Base-by-base conservation (phyloP, 92 coral and sea anemone genomes). In the Muricea muricata region DNA sequence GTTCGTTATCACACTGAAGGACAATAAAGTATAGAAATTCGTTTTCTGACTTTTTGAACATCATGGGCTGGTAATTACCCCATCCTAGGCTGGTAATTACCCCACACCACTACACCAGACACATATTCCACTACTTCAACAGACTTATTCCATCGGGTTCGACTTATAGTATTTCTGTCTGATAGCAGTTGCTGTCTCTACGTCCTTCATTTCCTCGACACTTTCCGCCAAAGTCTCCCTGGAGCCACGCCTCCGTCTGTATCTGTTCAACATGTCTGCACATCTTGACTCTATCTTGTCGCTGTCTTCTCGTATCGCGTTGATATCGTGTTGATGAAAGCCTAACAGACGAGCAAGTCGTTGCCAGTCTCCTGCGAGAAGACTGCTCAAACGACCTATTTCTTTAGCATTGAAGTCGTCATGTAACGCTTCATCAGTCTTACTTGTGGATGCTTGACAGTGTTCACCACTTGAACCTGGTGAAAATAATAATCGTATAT, bases 331-430 rank as follows among this genome's bases (percentile, higher is more conserved):
- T 78, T 78, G 71, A 78, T 56, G 71, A 34, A 78, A 78, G 29
- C 83, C 83, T 6, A 78, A 32, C 55, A 78, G 28, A 1, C 83
- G 83, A 41, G 83, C 83, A 15, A 78, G 54, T 57, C 65, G 55
- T 34, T 78, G 71, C 83, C 83, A 78, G 47, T 78, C 83, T 24
- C 52, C 83, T 33, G 83, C 69, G 11, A 78, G 71, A 7, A 56
- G 72, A 24, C 41, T 78, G 54, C 83, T 78, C 83, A 78, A 78
- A 30, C 83, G 83, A 32, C 83, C 83, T 55, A 78, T 78, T 24
- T 78, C 83, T 34, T 78, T 26, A n/a, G 83, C 83, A 40, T 78
- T 78, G 46, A 78, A 78, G 28, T 78, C 83, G 26, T 78, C 83
- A 0, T 33, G 52, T 20, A 57, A 26, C 6, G 32, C 26, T 14